phyloP scores from a whole-genome alignment of 2,113 vertebrate species.

The Eonycteris spelaea region DNA sequence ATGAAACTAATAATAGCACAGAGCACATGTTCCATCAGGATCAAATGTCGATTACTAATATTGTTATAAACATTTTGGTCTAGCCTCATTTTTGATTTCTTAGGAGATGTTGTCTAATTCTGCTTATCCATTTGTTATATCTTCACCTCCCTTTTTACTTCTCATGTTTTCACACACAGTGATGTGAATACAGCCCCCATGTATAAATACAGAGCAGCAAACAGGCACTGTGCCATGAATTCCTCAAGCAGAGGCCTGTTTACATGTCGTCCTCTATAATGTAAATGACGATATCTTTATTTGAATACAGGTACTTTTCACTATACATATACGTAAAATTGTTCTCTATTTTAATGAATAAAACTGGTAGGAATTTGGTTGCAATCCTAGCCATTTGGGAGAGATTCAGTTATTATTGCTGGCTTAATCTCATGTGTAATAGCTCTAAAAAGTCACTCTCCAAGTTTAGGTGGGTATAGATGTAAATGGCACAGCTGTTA shows the following conservation, averaged over 20 bases:
- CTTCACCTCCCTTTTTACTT: background rate
- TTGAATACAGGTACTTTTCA: background rate
- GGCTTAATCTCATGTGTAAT: background rate
- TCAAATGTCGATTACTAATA: background rate
- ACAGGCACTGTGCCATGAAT: background rate
- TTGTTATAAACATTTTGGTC: background rate
- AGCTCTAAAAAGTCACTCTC: conserved; percentile 54
- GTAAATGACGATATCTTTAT: background rate
- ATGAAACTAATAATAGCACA: background rate
- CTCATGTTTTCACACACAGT: background rate
- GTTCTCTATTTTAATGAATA: background rate
- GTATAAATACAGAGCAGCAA: background rate
- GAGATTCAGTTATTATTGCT: background rate
- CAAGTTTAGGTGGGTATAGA: background rate
- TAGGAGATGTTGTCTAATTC: background rate
- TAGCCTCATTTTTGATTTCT: background rate
- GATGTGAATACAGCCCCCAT: background rate
- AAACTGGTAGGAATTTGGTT: background rate
- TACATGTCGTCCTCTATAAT: background rate
- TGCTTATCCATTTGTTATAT: background rate
- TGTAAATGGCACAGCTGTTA: conserved; percentile 34
- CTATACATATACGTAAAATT: background rate
- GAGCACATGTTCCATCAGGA: background rate
- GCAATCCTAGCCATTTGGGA: background rate
- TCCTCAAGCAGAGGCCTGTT: background rate